Base-by-base conservation (phyloP, 2,113 vertebrate species). In the Brachionichthys hirsutus region DNA sequence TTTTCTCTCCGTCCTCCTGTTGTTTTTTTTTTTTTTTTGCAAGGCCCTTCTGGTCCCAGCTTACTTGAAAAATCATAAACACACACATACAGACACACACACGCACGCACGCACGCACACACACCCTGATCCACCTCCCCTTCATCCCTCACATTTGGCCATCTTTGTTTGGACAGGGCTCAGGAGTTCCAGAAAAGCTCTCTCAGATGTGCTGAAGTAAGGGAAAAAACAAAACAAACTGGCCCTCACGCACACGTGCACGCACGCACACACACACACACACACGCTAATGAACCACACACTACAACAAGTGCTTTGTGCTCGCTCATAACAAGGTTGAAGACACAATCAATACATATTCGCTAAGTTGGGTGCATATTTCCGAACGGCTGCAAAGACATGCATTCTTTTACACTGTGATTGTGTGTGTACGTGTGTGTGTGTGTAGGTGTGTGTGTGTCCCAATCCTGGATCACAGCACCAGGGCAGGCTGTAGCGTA, bases 151-250 rank as follows among this genome's bases (percentile, higher is more conserved):
- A 81, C 81, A 67, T 79, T 91, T 91, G 92, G 92, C 93, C 94
- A 94, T 96, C 90, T 97, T 91, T 96, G 94, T 94, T 93, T 93
- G 92, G 90, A 94, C 93, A 94, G 91, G 91, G 89, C 88, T 92
- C 91, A 90, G 87, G 86, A 91, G 91, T 93, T 93, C 92, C 89
- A 93, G 88, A 92, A 94, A 88, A 88, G 72, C 83, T 92, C 90
- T 92, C 92, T 92, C 88, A 92, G 90, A 92, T 92, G 86, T 80
- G 92, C 91, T 94, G 90, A 95, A 92, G 91, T 91, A 92, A 92
- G 93, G 90, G 90, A 85, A 92, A 38, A 92, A 92, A 89, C 84
- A 89, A 91, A 89, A 91, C 88, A 91, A 90, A 91, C 86, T 80
- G 73, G 77, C 87, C 75, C 85, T 77, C 73, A 67, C 73, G 54